Evolutionary conservation across 2,113 vertebrate genomes (phyloP).

Genomic region (Melanerpes formicivorus): DNA sequence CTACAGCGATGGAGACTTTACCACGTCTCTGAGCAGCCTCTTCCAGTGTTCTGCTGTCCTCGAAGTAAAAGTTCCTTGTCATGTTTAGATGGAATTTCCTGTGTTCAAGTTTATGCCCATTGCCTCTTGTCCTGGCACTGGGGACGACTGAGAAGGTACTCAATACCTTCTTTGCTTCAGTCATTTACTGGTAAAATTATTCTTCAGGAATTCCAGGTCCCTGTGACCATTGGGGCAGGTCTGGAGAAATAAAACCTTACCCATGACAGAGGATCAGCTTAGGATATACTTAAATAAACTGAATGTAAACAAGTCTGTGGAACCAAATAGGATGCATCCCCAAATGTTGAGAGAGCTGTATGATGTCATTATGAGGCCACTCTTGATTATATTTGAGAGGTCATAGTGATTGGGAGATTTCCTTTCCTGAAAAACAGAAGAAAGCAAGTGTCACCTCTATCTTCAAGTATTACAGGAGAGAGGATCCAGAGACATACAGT

Average conservation of each 20-base stretch:
- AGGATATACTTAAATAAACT: not conserved
- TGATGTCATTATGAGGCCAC: not conserved
- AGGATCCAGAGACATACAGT: not conserved
- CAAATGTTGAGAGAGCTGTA: not conserved
- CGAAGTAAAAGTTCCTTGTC: too few species aligned
- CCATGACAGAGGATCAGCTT: not conserved
- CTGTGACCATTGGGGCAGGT: not conserved
- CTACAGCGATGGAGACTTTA: too few species aligned
- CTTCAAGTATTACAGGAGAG: not conserved
- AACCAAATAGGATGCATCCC: not conserved
- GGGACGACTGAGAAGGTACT: not conserved
- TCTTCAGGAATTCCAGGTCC: not conserved
- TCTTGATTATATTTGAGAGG: not conserved
- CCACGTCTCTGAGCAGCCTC: too few species aligned
- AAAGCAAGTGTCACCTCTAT: not conserved
- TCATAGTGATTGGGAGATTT: not conserved
- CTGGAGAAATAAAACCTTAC: not conserved
- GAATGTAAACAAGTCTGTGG: not conserved
- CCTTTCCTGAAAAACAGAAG: not conserved
- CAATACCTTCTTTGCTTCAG: not conserved
- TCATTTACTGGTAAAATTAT: not conserved
- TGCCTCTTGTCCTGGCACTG: too few species aligned
- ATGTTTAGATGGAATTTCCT: too few species aligned
- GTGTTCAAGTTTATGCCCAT: too few species aligned
- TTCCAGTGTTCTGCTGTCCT: too few species aligned